Base-by-base conservation (phyloP, 2,797 vertebrate genomes). In the Brachyalestes nurse region DNA sequence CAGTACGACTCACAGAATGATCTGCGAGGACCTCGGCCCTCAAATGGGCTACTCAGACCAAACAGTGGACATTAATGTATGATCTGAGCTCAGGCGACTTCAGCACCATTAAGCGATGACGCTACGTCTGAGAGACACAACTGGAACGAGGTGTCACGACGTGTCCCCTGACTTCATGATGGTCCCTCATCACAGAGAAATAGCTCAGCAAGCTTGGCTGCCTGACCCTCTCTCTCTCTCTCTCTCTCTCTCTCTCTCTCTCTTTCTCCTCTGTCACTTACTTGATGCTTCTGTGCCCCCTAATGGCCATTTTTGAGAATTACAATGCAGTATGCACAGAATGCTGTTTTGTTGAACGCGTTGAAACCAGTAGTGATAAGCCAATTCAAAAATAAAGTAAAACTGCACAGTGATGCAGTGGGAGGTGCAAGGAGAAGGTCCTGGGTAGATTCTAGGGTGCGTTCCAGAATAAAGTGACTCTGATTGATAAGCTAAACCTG, bases 211-310 rank as follows among this genome's bases (percentile, higher is more conserved):
- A 40, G 62, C 40, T 42, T 19, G 1, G 38, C 65, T 21, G 65
- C 12, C 5, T 10, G 65, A 69, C 65, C 19, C 13, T 45, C 19
- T 60, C 9, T 64, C 6, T 28, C 25, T 9, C 58, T 25, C 1
- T 60, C n/a, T 23, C 53, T 19, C 8, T 58, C 5, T 13, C 23
- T 17, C 6, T 25, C 10, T n/a, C n/a, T n/a, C n/a, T n/a, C n/a
- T n/a, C n/a, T n/a, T n/a, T 78, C 53, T 72, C 38, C 55, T 74
- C 82, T 51, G 80, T 87, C n/a, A 12, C 55, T 91, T 90, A 78
- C 88, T 92, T 91, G 90, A 91, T 93, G 85, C 80, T 88, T 89
- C 86, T 90, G 87, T 92, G 92, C 93, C 94, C 90, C 90, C 94
- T 90, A 86, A 91, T 93, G 94, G 92, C 16, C 1, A 75, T 60